phyloP scores from a whole-genome alignment of 2,113 vertebrate genomes.

The Alligator sinensis region DNA sequence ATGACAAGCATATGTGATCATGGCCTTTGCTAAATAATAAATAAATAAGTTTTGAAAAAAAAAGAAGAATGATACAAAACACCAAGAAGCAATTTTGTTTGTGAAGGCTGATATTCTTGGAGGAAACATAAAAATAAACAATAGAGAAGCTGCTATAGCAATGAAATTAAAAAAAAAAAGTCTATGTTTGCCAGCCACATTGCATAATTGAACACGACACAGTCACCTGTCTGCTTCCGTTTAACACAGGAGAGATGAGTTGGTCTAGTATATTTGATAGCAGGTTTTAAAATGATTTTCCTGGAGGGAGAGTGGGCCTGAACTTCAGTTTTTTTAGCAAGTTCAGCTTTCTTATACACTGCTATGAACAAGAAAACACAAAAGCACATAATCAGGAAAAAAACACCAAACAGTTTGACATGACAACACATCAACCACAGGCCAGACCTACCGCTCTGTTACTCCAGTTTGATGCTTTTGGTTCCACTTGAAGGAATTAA shows the following conservation, averaged over 20 bases:
- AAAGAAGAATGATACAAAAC: slow-evolving; percentile 73
- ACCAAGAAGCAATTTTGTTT: slow-evolving; percentile 69
- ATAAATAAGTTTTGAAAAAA: slow-evolving; percentile 44
- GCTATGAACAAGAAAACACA: slow-evolving; percentile 89
- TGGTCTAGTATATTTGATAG: slow-evolving; percentile 93
- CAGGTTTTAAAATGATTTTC: slow-evolving; percentile 94
- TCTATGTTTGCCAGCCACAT: slow-evolving; percentile 90
- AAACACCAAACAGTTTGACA: slow-evolving; percentile 66
- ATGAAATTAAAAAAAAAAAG: slow-evolving; percentile 80
- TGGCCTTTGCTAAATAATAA: slow-evolving; percentile 72
- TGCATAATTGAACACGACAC: slow-evolving; percentile 81
- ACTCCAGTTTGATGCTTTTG: accelerated
- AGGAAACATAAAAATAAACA: slow-evolving; percentile 62
- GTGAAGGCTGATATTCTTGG: slow-evolving; percentile 73
- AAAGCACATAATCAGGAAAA: slow-evolving; percentile 84
- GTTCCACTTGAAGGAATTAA: neutral
- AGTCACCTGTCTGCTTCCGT: slow-evolving; percentile 98
- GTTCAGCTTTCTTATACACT: slow-evolving; percentile 96
- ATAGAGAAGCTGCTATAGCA: slow-evolving; percentile 78
- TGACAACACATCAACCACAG: slow-evolving; percentile 23
- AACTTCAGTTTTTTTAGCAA: slow-evolving; percentile 95
- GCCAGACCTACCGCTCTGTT: slow-evolving; percentile 54
- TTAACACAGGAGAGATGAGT: slow-evolving; percentile 95
- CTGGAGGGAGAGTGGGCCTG: slow-evolving; percentile 94
- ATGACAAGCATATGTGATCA: slow-evolving; percentile 82